Evolutionary conservation across 2,113 vertebrate species (phyloP).

Genomic region (Jacana jacana): DNA sequence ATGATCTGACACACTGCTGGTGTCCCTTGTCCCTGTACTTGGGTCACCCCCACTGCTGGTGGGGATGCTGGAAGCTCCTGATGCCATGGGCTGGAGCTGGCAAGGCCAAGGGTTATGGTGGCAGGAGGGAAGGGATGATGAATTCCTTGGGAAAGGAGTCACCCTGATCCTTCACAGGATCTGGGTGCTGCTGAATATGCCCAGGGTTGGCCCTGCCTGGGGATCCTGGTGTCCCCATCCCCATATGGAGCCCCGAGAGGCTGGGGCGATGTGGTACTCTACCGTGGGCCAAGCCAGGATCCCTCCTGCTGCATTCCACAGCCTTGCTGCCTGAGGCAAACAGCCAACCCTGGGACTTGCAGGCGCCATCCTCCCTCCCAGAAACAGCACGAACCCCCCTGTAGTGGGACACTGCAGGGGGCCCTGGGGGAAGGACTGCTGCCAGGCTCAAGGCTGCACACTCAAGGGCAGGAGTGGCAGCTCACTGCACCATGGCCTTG

Average conservation of each 20-base stretch:
- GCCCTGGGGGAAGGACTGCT: neutral
- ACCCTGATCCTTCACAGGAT: neutral
- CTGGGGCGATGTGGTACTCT: neutral
- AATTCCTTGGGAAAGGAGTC: neutral
- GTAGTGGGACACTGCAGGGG: rapidly evolving
- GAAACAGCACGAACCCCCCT: rapidly evolving
- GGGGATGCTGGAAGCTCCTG: neutral
- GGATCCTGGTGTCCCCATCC: too few species aligned
- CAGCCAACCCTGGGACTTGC: neutral
- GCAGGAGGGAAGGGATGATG: neutral
- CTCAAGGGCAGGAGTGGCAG: neutral
- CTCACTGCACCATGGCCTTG: neutral
- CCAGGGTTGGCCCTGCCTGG: neutral
- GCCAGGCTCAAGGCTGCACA: neutral
- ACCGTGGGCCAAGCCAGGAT: neutral
- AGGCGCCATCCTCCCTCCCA: neutral
- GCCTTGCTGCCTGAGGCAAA: neutral
- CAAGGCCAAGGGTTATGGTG: neutral
- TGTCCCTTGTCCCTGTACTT: neutral
- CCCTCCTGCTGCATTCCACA: neutral
- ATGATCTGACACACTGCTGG: neutral
- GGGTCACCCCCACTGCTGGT: neutral
- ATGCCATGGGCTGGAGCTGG: neutral
- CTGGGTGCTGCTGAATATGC: neutral
- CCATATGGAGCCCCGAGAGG: neutral